These are phyloP conservation scores for Mungos mungo DNA, from an alignment of 2,113 vertebrate species.

Conservation along the genomic window DNA sequence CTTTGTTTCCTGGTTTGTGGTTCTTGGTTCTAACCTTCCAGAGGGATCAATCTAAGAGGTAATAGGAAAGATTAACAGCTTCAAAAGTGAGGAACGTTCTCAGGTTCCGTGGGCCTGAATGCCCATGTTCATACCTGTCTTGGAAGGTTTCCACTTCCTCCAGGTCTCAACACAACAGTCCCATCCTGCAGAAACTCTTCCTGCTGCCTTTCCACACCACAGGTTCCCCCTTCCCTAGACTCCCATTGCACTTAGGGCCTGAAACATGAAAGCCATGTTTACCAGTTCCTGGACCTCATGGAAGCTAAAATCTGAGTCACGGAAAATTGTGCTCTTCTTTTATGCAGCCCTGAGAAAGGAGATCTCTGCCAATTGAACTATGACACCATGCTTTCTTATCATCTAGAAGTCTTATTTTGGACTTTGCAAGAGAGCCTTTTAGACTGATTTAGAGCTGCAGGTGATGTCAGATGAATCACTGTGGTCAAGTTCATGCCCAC, in stretches of 20 bases:
- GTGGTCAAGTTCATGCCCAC: background rate
- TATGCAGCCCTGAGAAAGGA: background rate
- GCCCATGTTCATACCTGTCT: accelerated
- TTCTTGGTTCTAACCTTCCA: background rate
- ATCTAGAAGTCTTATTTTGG: background rate
- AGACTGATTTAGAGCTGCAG: background rate
- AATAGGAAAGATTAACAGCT: background rate
- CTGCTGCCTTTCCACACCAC: background rate
- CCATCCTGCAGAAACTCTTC: background rate
- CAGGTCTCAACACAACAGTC: background rate
- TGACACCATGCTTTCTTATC: background rate
- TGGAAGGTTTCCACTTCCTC: background rate
- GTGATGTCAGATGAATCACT: background rate
- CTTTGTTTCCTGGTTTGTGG: background rate
- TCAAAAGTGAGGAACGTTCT: background rate
- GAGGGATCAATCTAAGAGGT: background rate
- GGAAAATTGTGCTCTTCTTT: background rate
- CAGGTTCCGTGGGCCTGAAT: background rate
- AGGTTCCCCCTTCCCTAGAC: background rate
- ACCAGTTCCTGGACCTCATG: accelerated
- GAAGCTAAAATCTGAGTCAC: background rate
- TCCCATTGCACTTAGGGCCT: background rate
- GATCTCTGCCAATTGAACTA: background rate
- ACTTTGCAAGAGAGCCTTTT: background rate
- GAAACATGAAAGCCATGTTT: background rate